Percentiles rank a stretch among this genome's conserved stretches.
These are phyloP conservation scores for Heliconius hewitsoni DNA, from an alignment of 1,140 invertebrate species.

Conservation along the genomic window DNA sequence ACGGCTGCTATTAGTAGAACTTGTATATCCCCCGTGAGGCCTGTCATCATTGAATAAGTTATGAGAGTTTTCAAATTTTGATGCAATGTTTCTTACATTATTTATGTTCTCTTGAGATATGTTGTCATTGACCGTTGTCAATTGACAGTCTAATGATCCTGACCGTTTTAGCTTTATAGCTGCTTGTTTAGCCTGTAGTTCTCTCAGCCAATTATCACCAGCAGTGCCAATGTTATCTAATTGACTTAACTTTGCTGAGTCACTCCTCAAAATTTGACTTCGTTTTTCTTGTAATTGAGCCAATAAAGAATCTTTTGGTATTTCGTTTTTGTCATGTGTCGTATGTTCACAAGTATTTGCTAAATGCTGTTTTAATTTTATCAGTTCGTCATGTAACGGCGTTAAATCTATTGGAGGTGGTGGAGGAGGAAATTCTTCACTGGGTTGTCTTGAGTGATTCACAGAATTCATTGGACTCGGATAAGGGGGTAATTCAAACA, in stretches of 20 bases:
- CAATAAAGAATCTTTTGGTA: slow-evolving; percentile 82
- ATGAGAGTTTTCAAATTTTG: slow-evolving; percentile 88
- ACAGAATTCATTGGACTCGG: slow-evolving; percentile 88
- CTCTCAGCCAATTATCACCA: slow-evolving; percentile 87
- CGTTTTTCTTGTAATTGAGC: slow-evolving; percentile 89
- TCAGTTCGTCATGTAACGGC: slow-evolving; percentile 81
- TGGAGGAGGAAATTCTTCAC: slow-evolving; percentile 94
- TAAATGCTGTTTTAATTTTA: slow-evolving; percentile 68
- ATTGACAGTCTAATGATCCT: slow-evolving; percentile 67
- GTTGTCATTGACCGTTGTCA: slow-evolving; percentile 53
- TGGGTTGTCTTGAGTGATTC: slow-evolving; percentile 90
- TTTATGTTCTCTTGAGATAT: slow-evolving; percentile 68
- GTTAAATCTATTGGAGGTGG: slow-evolving; percentile 88
- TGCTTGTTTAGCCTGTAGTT: slow-evolving; percentile 89
- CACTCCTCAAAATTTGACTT: slow-evolving; percentile 84
- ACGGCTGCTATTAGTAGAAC: slow-evolving; percentile 65
- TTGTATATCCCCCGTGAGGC: slow-evolving; percentile 64
- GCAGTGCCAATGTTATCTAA: slow-evolving; percentile 65
- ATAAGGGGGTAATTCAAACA: slow-evolving; percentile 88
- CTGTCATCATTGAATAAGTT: slow-evolving; percentile 55
- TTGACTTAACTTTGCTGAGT: slow-evolving; percentile 58
- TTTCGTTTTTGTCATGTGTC: slow-evolving; percentile 60
- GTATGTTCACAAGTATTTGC: slow-evolving; percentile 30
- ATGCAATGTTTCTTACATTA: slow-evolving; percentile 89
- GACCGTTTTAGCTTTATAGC: slow-evolving; percentile 84